phyloP scores from a whole-genome alignment of 2,888 invertebrate genomes.

The Allolobophora icterica region DNA sequence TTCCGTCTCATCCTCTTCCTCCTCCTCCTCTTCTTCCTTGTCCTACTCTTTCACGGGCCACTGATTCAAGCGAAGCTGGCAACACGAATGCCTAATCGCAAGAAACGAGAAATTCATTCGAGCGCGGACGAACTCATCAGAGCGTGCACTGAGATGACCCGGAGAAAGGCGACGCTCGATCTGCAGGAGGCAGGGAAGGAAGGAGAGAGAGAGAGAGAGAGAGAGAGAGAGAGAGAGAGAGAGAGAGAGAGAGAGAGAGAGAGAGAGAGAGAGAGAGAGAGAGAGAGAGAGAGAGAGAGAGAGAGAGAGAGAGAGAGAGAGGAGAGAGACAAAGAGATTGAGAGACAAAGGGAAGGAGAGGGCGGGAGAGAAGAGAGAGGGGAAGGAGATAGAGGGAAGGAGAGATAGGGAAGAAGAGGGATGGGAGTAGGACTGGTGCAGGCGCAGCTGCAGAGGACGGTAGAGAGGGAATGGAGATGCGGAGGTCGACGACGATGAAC shows the following conservation, averaged over 20 bases:
- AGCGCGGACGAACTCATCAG: neutral
- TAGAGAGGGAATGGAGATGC: too few relatives aligned
- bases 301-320: too few relatives aligned
- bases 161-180: neutral
- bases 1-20: neutral
- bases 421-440: neutral
- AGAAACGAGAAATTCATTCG: neutral
- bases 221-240: neutral
- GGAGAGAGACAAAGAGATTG: too few relatives aligned
- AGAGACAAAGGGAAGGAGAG: neutral
- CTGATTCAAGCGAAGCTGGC: constrained; percentile 12
- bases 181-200: neutral
- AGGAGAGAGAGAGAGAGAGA: neutral
- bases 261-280: too few relatives aligned
- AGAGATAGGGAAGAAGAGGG: neutral
- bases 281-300: too few relatives aligned
- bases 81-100: constrained; percentile 28
- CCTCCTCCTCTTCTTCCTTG: neutral
- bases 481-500: too few relatives aligned
- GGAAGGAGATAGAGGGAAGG: neutral
- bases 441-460: too few relatives aligned
- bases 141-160: constrained; percentile 24
- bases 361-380: too few relatives aligned
- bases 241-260: neutral
- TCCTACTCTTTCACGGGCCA: neutral